Conservation (phyloP, 2,888 invertebrate species). For the Drosophila melanocephala region DNA sequence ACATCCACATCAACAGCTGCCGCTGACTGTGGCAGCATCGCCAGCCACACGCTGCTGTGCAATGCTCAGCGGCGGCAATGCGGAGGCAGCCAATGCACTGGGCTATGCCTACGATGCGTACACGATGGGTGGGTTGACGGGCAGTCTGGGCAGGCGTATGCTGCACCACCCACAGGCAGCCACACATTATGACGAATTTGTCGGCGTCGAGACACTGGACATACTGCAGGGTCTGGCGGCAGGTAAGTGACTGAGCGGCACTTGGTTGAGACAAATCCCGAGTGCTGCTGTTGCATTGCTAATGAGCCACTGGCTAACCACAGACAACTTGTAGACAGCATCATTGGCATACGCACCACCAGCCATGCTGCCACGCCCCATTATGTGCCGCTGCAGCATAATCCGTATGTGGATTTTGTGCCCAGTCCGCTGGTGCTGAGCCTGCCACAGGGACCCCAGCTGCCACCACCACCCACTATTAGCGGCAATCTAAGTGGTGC, state of each 20-base stretch:
- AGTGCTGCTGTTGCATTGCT: constrained; percentile 5
- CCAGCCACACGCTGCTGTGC: constrained; percentile 84
- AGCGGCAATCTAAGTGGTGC: constrained; percentile 64
- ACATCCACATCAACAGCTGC: constrained; percentile 45
- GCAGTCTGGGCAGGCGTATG: constrained; percentile 74
- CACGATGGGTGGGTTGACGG: constrained; percentile 72
- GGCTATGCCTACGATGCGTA: constrained; percentile 79
- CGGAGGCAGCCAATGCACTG: constrained; percentile 58
- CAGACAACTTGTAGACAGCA: constrained; percentile 79
- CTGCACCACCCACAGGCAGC: constrained; percentile 69
- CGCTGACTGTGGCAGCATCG: constrained; percentile 70
- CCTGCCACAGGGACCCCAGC: constrained; percentile 39
- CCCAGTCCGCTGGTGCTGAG: constrained; percentile 64
- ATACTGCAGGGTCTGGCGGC: constrained; percentile 85
- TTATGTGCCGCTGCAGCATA: constrained; percentile 76
- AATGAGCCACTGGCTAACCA: constrained; percentile 11
- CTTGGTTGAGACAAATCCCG: not conserved
- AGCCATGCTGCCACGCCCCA: constrained; percentile 63
- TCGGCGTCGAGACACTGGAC: constrained; percentile 84
- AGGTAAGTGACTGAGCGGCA: constrained; percentile 71
- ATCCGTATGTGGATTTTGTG: constrained; percentile 79
- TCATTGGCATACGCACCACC: constrained; percentile 84
- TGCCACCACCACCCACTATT: constrained; percentile 68
- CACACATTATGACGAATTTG: constrained; percentile 77
- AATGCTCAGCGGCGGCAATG: constrained; percentile 67